phyloP scores from a whole-genome alignment of 2,113 vertebrate genomes.

The Tonatia bakeri region DNA sequence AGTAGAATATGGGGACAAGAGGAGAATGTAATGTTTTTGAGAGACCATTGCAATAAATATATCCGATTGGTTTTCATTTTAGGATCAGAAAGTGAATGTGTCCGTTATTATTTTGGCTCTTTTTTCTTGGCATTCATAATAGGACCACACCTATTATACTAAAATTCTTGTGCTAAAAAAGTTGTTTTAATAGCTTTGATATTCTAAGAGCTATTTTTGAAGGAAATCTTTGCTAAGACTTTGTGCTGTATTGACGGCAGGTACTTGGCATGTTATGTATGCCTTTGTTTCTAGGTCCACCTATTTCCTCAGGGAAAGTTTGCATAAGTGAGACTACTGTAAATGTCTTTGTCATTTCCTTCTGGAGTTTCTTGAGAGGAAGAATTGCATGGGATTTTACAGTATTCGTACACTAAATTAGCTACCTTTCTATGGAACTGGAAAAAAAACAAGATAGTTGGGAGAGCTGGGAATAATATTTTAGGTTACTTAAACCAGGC shows the following conservation, averaged over 20 bases:
- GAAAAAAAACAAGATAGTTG: neutral
- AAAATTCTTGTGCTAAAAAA: conserved; percentile 16
- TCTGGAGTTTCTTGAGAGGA: conserved; percentile 26
- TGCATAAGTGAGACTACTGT: conserved; percentile 32
- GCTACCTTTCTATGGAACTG: neutral
- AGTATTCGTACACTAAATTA: conserved; percentile 1
- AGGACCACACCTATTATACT: neutral
- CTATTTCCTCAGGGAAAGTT: conserved; percentile 56
- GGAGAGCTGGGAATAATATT: neutral
- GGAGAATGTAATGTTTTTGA: neutral
- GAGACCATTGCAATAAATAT: neutral
- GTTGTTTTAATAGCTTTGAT: conserved; percentile 48
- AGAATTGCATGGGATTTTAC: neutral
- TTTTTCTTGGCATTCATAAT: conserved; percentile 9
- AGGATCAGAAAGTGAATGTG: neutral
- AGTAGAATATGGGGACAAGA: neutral
- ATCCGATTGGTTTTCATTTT: neutral
- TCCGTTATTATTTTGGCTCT: neutral
- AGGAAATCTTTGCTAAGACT: conserved; percentile 63
- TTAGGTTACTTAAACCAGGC: neutral
- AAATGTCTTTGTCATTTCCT: conserved; percentile 60
- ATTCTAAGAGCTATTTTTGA: conserved; percentile 49
- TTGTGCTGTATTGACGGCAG: conserved; percentile 5
- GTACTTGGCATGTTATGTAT: neutral
- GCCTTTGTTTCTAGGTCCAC: conserved; percentile 49